Base-by-base conservation (phyloP, 1,140 invertebrate genomes). In the Eumeta japonica region DNA sequence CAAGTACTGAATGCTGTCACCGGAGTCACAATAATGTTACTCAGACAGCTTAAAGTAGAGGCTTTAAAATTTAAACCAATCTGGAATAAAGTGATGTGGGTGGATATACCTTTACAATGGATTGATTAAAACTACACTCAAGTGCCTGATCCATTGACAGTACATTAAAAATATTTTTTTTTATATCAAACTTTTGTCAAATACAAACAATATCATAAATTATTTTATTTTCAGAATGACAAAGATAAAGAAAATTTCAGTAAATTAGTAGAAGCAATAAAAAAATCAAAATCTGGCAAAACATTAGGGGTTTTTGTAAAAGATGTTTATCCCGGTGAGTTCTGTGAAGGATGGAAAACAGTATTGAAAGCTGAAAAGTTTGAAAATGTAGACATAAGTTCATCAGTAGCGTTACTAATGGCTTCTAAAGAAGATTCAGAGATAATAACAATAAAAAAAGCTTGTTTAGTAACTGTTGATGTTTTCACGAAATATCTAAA, bases 401-500 rank as follows among this genome's bases (percentile, higher is more conserved):
- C 85, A 2, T 78, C 85, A 1, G 76, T 95, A 49, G 94, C 91
- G 1, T 84, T 90, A 50, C 68, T 98, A 0, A 93, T 98, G 83
- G 89, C 90, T 16, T 85, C 92, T 0, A 99, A 99, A 76, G 96
- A 99, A 75, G 95, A 98, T 43, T 62, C 82, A 1, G 97, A 99
- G 76, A 76, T 99, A 17, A 83, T 86, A 15, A 87, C 88, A n/a
- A 85, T 98, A 29, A 97, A 94, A 68, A 96, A 94, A 79, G 94
- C 97, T 0, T 92, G 88, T 52, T 75, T 91, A 52, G 90, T 95
- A 3, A 92, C 94, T 16, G 88, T 91, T 31, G 95, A 98, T 77
- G 83, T 99, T 3, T 99, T 96, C 65, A 90, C 85, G 16, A 98
- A 98, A 60, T 97, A 95, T 76, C 80, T 99, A 4, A 94, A 94